These are phyloP conservation scores for Tipula confusa DNA, from an alignment of 2,888 invertebrate species.

Conservation along the genomic window DNA sequence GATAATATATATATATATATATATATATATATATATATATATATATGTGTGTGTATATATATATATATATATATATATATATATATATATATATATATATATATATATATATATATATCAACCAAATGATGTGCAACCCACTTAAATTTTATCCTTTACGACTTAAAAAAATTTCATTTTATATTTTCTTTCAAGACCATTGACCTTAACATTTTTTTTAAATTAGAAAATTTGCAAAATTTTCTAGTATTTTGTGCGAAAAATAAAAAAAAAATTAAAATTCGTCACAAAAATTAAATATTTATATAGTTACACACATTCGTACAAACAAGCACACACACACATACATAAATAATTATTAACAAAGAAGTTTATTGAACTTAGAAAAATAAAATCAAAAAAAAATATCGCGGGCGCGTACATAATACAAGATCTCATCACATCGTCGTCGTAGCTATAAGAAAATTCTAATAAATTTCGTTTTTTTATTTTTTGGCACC, in stretches of 20 bases:
- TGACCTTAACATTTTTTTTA: background rate
- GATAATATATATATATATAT: too few relatives aligned
- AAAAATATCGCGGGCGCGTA: background rate
- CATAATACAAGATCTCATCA: background rate
- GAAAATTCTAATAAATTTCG: constrained; percentile 15
- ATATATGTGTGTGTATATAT: too few relatives aligned
- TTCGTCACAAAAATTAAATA: background rate
- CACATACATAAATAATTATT: background rate
- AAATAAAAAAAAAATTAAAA: too few relatives aligned
- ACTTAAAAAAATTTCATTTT: background rate
- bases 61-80: too few relatives aligned
- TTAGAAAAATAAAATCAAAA: background rate
- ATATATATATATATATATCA: too few relatives aligned
- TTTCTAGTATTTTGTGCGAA: background rate
- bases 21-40: too few relatives aligned
- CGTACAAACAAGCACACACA: background rate
- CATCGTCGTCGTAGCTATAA: background rate
- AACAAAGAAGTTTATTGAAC: constrained; percentile 16
- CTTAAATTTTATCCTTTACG: background rate
- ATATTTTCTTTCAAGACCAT: background rate
- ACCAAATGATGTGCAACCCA: too few relatives aligned
- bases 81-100: too few relatives aligned
- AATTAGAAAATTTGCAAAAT: background rate
- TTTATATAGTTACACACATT: background rate
- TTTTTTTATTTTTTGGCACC: background rate